A percentile compares a stretch with the other conserved stretches of the same genome.
phyloP scores from a whole-genome alignment of 2,113 vertebrate genomes.

The Strix aluco region DNA sequence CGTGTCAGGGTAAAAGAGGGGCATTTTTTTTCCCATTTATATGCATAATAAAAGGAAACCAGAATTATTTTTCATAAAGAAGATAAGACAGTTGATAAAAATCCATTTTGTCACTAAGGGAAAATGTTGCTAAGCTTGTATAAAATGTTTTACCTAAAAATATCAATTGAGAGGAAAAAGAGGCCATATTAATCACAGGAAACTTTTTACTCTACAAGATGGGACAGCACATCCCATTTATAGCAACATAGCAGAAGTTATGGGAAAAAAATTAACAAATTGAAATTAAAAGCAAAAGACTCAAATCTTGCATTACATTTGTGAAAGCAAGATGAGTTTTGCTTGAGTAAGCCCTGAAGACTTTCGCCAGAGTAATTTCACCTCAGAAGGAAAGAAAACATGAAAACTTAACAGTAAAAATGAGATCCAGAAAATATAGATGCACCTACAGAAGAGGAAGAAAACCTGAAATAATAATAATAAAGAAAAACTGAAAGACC shows the following conservation, averaged over 20 bases:
- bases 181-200: not conserved
- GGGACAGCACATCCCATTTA: not conserved
- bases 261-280: not conserved
- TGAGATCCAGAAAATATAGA: conserved; percentile 4
- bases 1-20: not conserved
- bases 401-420: not conserved
- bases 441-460: conserved; percentile 14
- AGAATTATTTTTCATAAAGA: not conserved
- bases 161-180: not conserved
- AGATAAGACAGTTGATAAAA: not conserved
- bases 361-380: not conserved
- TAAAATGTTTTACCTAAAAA: not conserved
- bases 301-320: not conserved
- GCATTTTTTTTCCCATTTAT: not conserved
- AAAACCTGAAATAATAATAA: conserved; percentile 48
- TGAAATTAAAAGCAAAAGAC: not conserved
- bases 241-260: not conserved
- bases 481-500: conserved; percentile 38
- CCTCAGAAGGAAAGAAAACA: not conserved
- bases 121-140: not conserved
- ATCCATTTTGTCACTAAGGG: not conserved
- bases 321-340: not conserved
- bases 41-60: not conserved
- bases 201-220: not conserved
- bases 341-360: not conserved